phyloP scores from a whole-genome alignment of 2,888 invertebrate genomes.

The Eubasilissa splendida region DNA sequence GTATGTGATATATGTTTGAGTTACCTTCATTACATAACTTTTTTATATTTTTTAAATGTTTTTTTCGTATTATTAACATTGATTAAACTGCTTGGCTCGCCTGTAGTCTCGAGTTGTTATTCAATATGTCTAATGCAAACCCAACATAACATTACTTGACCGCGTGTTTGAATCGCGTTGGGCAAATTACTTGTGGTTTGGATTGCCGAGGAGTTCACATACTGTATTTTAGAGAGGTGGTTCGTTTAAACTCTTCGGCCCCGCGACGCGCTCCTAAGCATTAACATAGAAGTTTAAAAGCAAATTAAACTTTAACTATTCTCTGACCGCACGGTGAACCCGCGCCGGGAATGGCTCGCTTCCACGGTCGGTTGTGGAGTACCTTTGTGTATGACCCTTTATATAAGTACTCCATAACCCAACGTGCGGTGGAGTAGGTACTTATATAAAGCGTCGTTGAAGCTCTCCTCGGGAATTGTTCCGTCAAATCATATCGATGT shows the following conservation, averaged over 20 bases:
- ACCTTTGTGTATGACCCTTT: too few relatives aligned
- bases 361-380: background rate
- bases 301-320: constrained; percentile 21
- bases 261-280: constrained; percentile 25
- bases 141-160: constrained; percentile 18
- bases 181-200: constrained; percentile 26
- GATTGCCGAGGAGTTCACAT: constrained; percentile 14
- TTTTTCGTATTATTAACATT: too few relatives aligned
- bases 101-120: background rate
- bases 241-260: constrained; percentile 6
- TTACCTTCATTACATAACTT: too few relatives aligned
- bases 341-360: constrained; percentile 13
- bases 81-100: too few relatives aligned
- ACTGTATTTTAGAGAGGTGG: background rate
- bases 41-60: too few relatives aligned
- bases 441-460: constrained; percentile 19
- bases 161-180: constrained; percentile 36
- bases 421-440: background rate
- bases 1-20: too few relatives aligned
- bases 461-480: background rate
- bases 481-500: background rate
- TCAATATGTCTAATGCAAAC: background rate
- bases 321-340: constrained; percentile 12
- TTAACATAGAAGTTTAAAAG: background rate
- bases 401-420: background rate